These are phyloP conservation scores for Ips nitidus DNA, from an alignment of 1,140 invertebrate species.

Conservation along the genomic window DNA sequence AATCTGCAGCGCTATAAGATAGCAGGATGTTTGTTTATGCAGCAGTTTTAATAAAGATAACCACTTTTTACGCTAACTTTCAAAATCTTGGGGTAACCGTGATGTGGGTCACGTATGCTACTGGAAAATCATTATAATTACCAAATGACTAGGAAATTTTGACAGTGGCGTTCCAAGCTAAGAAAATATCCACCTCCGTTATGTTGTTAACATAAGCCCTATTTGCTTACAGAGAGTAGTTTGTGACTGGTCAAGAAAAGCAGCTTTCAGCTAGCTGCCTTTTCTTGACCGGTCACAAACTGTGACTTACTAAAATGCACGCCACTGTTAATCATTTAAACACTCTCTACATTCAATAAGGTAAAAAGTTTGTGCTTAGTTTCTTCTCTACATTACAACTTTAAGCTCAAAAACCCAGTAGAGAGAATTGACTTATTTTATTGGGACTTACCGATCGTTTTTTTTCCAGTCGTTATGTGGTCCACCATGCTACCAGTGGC, in stretches of 20 bases:
- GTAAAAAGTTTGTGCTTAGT: too few species aligned
- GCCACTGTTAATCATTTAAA: too few species aligned
- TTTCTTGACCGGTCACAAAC: too few species aligned
- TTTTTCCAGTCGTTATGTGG: conserved; percentile 49
- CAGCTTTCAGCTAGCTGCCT: too few species aligned
- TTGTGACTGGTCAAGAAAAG: too few species aligned
- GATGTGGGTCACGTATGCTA: conserved; percentile 22
- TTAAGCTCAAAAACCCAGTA: too few species aligned
- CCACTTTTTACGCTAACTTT: conserved; percentile 10
- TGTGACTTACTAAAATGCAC: too few species aligned
- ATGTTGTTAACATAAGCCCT: too few species aligned
- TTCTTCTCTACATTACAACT: too few species aligned
- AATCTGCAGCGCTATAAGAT: background rate
- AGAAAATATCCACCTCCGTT: background rate
- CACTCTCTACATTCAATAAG: too few species aligned
- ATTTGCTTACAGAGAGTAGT: too few species aligned
- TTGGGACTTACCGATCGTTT: background rate
- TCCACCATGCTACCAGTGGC: conserved; percentile 51
- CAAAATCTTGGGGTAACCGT: conserved; percentile 19
- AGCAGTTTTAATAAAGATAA: conserved; percentile 10
- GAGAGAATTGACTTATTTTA: too few species aligned
- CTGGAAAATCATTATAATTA: conserved; percentile 3
- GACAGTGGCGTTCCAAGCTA: conserved; percentile 2
- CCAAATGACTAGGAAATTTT: conserved; percentile 10
- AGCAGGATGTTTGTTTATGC: background rate